A percentile compares a stretch with the other conserved stretches of the same genome.
phyloP scores from a whole-genome alignment of 1,140 invertebrate species.

The Trachymyrmex cornetzi region DNA sequence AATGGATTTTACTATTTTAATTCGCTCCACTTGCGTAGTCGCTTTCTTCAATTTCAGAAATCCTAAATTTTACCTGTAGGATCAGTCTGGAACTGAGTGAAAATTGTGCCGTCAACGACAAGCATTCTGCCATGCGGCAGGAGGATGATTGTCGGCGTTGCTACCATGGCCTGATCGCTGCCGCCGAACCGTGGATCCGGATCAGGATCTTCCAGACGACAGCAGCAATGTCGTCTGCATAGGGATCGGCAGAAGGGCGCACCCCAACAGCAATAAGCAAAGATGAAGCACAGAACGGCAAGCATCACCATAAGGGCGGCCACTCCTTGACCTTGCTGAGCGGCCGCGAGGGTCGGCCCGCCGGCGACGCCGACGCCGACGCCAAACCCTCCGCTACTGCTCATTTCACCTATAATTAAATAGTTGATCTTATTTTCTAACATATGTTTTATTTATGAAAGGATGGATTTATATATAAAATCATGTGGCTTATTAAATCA shows the following conservation, averaged over 20 bases:
- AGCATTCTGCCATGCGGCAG: constrained; percentile 88
- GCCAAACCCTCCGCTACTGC: constrained; percentile 75
- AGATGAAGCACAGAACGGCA: constrained; percentile 87
- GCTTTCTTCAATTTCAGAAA: neutral
- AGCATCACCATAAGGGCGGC: constrained; percentile 88
- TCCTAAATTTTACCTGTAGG: constrained; percentile 76
- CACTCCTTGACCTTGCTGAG: constrained; percentile 85
- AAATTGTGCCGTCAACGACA: constrained; percentile 87
- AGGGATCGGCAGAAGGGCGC: constrained; percentile 87
- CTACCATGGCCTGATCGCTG: constrained; percentile 80
- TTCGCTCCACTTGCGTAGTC: neutral
- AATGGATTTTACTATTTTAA: neutral
- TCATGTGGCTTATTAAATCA: neutral
- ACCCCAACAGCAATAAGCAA: constrained; percentile 89
- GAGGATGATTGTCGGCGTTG: constrained; percentile 87
- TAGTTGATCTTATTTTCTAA: neutral
- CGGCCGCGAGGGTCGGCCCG: constrained; percentile 74
- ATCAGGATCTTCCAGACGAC: constrained; percentile 83
- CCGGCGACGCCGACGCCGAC: constrained; percentile 78
- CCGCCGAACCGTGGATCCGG: constrained; percentile 76
- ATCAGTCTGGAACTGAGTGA: constrained; percentile 86
- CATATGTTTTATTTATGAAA: neutral
- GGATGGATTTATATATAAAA: neutral
- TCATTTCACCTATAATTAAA: constrained; percentile 73
- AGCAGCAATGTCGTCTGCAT: constrained; percentile 86